Conservation (phyloP, 2,113 vertebrate species). For the Prolemur simus region DNA sequence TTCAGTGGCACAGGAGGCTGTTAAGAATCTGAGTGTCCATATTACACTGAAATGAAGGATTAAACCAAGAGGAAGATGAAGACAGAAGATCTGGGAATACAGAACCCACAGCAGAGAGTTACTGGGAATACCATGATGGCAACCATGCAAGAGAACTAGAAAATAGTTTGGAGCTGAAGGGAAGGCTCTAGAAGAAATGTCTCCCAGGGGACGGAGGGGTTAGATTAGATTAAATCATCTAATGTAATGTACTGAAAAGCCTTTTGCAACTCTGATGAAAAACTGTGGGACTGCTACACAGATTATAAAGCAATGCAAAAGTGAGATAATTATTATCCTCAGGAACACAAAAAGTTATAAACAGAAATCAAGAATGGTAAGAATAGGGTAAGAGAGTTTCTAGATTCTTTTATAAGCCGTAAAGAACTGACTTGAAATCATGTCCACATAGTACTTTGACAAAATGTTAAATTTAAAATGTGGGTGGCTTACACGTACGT, state of each 20-base stretch:
- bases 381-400: not conserved
- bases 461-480: slow-evolving; percentile 11
- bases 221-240: not conserved
- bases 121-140: not conserved
- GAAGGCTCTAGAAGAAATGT: not conserved
- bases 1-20: not conserved
- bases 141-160: not conserved
- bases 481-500: not conserved
- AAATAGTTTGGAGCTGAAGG: not conserved
- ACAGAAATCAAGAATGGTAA: not conserved
- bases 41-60: not conserved
- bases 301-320: not conserved
- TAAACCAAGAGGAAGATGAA: not conserved
- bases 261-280: not conserved
- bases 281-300: not conserved
- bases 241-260: not conserved
- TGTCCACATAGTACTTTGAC: not conserved
- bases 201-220: not conserved
- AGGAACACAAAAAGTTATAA: not conserved
- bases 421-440: not conserved
- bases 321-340: not conserved
- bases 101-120: not conserved
- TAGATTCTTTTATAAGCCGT: not conserved
- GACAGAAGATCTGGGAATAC: not conserved
- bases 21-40: not conserved